phyloP scores from a whole-genome alignment of 2,888 invertebrate genomes.

The Blastobasis adustella region DNA sequence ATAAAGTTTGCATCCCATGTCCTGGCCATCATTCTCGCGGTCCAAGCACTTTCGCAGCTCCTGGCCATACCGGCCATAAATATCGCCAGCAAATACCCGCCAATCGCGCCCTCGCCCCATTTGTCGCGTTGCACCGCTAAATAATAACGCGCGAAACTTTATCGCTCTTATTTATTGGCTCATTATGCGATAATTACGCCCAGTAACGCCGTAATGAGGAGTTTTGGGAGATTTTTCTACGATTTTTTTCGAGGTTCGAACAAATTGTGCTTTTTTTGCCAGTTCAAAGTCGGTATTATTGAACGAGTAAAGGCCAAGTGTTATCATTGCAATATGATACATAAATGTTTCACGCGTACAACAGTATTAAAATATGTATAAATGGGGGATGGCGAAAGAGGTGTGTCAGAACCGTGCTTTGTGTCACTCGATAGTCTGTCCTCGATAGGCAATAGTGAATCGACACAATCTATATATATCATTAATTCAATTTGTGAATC shows the following conservation, averaged over 20 bases:
- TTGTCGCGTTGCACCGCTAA: constrained; percentile 49
- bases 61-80: constrained; percentile 48
- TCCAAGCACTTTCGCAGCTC: constrained; percentile 26
- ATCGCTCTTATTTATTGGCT: constrained; percentile 65
- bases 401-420: too few relatives aligned
- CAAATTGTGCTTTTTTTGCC: not conserved
- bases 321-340: too few relatives aligned
- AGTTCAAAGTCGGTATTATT: not conserved
- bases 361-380: too few relatives aligned
- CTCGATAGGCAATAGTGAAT: too few relatives aligned
- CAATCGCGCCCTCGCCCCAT: constrained; percentile 62
- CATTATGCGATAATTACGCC: constrained; percentile 32
- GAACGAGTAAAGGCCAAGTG: not conserved
- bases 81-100: constrained; percentile 56
- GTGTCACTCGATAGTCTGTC: too few relatives aligned
- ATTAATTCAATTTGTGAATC: too few relatives aligned
- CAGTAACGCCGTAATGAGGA: too few relatives aligned
- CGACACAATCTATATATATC: too few relatives aligned
- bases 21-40: too few relatives aligned
- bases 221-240: constrained; percentile 15
- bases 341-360: too few relatives aligned
- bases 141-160: constrained; percentile 59
- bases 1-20: too few relatives aligned
- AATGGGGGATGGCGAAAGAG: too few relatives aligned
- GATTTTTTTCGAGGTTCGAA: constrained; percentile 14